Evolutionary conservation across 2,888 invertebrate genomes (phyloP).

Genomic region (Plagiodera versicolora): DNA sequence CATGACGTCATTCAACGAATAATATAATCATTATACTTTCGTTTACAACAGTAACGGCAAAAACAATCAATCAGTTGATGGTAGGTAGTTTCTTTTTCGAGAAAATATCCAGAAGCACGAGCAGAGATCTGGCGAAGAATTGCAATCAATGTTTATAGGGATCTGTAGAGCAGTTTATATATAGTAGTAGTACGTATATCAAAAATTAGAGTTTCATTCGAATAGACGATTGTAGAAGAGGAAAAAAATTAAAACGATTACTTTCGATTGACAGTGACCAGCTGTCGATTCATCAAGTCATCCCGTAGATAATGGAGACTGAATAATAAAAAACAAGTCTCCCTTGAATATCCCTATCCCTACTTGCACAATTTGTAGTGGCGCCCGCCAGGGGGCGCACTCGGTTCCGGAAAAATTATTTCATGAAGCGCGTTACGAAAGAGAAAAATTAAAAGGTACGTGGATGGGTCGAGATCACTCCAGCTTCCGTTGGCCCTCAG

Average conservation of each 20-base stretch:
- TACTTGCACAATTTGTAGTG: conserved; percentile 23
- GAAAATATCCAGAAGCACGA: not conserved
- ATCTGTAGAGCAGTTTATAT: not conserved
- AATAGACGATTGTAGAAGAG: not conserved
- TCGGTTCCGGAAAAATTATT: conserved; percentile 16
- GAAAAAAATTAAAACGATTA: not conserved
- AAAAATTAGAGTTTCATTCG: not conserved
- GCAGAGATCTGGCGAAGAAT: not conserved
- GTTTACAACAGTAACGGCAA: not conserved
- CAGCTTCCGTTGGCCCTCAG: conserved; percentile 44
- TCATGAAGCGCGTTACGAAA: conserved; percentile 12
- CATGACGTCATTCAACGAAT: not conserved
- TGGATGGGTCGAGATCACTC: conserved; percentile 29
- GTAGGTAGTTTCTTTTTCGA: not conserved
- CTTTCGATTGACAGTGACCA: conserved; percentile 14
- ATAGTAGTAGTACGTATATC: not conserved
- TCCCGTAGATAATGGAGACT: conserved; percentile 7
- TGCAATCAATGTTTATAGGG: not conserved
- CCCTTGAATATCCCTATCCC: conserved; percentile 22
- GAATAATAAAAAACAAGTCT: conserved; percentile 8
- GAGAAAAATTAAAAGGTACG: conserved; percentile 3
- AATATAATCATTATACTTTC: not conserved
- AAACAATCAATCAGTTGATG: not conserved
- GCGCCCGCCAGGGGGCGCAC: conserved; percentile 10
- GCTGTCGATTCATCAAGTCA: conserved; percentile 9